A percentile compares a stretch with the other conserved stretches of the same genome.
Evolutionary conservation across 35 echinoderm and acorn worm genomes (phyloP).

Genomic region (Hemicentrotus pulcherrimus): DNA sequence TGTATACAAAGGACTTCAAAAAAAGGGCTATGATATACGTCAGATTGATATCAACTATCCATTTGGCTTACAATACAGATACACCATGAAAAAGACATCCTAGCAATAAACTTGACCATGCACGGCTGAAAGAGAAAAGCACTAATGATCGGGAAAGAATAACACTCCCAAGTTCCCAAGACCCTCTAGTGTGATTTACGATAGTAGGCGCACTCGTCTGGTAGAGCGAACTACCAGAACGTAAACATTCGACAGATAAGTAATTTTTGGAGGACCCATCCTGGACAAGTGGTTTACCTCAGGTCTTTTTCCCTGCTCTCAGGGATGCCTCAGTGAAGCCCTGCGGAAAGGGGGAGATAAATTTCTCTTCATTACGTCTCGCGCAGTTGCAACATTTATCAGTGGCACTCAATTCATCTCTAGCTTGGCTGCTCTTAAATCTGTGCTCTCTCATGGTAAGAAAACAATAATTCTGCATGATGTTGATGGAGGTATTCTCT

Average conservation of each 20-base stretch:
- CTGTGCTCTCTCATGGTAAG: neutral
- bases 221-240: neutral
- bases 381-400: neutral
- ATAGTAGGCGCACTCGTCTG: neutral
- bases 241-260: neutral
- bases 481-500: neutral
- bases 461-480: neutral
- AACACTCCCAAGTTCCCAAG: neutral
- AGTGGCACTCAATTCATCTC: constrained; percentile 2
- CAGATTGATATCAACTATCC: neutral
- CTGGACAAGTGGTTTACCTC: constrained; percentile 1
- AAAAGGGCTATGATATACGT: neutral
- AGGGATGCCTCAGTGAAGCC: neutral
- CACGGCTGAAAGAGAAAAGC: neutral
- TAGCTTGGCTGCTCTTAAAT: neutral
- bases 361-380: neutral
- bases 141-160: neutral
- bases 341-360: neutral
- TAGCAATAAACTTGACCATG: neutral
- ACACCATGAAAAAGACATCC: neutral
- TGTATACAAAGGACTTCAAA: too few species aligned
- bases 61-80: neutral
- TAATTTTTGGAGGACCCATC: neutral
- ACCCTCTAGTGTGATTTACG: neutral
- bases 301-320: neutral